Conservation (phyloP, 2,797 vertebrate genomes). For the Hydrolagus colliei region DNA sequence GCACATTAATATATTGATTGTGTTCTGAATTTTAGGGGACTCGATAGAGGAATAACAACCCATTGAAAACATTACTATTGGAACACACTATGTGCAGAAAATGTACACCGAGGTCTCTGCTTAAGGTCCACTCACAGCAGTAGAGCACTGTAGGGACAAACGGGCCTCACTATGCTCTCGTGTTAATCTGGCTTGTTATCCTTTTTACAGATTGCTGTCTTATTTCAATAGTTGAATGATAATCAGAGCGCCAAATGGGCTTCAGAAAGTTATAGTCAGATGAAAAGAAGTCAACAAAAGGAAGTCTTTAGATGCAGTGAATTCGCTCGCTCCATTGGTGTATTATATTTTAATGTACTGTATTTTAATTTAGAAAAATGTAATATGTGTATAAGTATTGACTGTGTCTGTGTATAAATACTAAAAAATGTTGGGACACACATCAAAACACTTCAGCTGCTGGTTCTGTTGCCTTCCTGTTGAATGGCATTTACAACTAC, state of each 20-base stretch:
- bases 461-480: not conserved
- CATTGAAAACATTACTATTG: not conserved
- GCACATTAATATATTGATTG: not conserved
- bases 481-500: not conserved
- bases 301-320: not conserved
- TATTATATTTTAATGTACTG: not conserved
- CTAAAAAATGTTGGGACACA: not conserved
- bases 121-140: too few species aligned
- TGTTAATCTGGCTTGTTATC: constrained; percentile 3
- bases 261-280: not conserved
- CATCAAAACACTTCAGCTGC: not conserved
- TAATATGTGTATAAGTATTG: not conserved
- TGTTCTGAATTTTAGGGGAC: not conserved
- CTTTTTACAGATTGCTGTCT: not conserved
- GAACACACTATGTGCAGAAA: not conserved
- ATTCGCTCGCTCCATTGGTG: not conserved
- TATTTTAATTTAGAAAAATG: not conserved
- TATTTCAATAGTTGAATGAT: not conserved
- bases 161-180: not conserved
- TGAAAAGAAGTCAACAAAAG: not conserved
- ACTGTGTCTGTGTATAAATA: not conserved
- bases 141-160: not conserved
- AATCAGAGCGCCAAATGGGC: constrained; percentile 8
- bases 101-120: not conserved
- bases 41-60: not conserved